These are phyloP conservation scores for Poecilia wingei DNA, from an alignment of 2,797 vertebrate genomes.

Conservation along the genomic window DNA sequence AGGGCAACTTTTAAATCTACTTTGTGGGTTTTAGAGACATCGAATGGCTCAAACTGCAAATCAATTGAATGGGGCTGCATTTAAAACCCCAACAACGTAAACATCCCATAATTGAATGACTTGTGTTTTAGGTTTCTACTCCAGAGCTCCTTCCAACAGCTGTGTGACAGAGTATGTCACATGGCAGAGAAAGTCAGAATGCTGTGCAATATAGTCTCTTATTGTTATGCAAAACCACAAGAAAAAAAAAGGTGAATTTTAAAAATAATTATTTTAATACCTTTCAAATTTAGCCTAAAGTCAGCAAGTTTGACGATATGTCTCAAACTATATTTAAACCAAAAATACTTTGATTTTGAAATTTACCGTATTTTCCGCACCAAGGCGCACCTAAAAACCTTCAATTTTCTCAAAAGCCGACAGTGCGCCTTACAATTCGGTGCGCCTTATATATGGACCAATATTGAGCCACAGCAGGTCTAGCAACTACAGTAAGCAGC, in stretches of 20 bases:
- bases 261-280: no score
- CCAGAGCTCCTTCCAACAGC: background rate
- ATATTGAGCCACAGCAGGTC: no score
- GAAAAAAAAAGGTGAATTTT: no score
- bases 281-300: no score
- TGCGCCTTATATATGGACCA: no score
- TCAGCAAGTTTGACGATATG: no score
- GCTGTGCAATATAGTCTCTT: background rate
- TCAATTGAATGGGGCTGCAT: background rate
- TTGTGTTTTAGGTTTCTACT: background rate
- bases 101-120: background rate
- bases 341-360: background rate
- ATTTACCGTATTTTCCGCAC: no score
- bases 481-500: no score
- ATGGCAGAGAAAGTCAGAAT: background rate
- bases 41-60: background rate
- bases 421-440: no score
- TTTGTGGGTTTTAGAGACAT: background rate
- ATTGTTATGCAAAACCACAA: background rate
- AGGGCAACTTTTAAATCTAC: background rate
- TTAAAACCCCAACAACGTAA: background rate
- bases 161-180: background rate
- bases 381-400: no score
- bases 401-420: no score
- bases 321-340: background rate